Percentiles rank a stretch among this genome's conserved stretches.
Evolutionary conservation across 2,113 vertebrate species (phyloP).

Genomic region (Melanotaenia duboulayi): DNA sequence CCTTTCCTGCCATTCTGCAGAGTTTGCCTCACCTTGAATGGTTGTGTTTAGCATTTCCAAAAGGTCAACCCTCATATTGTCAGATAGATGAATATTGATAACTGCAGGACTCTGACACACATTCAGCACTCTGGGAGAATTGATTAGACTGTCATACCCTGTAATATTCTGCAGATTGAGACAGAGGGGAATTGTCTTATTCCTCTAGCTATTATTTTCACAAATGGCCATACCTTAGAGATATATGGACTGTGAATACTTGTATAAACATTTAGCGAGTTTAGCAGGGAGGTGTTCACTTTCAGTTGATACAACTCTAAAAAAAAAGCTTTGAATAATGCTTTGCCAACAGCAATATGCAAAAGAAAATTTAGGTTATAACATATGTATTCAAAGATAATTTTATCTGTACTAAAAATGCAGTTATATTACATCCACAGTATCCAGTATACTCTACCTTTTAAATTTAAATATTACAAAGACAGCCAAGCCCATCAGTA

Average conservation of each 20-base stretch:
- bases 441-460: slow-evolving; percentile 59
- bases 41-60: slow-evolving; percentile 82
- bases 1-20: slow-evolving; percentile 78
- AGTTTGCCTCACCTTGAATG: slow-evolving; percentile 73
- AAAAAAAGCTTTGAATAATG: neutral
- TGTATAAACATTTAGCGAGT: slow-evolving; percentile 59
- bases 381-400: slow-evolving; percentile 11
- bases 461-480: slow-evolving; percentile 80
- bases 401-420: slow-evolving; percentile 13
- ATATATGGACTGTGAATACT: slow-evolving; percentile 61
- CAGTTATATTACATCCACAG: neutral
- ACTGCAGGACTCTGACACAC: slow-evolving; percentile 79
- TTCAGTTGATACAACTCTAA: slow-evolving; percentile 48
- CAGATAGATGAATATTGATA: slow-evolving; percentile 84
- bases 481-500: slow-evolving; percentile 71
- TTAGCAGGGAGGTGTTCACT: slow-evolving; percentile 29
- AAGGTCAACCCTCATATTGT: slow-evolving; percentile 81
- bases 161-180: slow-evolving; percentile 80
- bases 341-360: slow-evolving; percentile 21
- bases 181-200: slow-evolving; percentile 78
- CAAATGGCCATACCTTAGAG: slow-evolving; percentile 61
- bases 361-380: slow-evolving; percentile 9
- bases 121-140: slow-evolving; percentile 73
- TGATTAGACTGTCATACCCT: slow-evolving; percentile 80
- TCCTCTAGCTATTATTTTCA: slow-evolving; percentile 72